phyloP scores from a whole-genome alignment of 2,888 invertebrate species.

The Phortica magna region DNA sequence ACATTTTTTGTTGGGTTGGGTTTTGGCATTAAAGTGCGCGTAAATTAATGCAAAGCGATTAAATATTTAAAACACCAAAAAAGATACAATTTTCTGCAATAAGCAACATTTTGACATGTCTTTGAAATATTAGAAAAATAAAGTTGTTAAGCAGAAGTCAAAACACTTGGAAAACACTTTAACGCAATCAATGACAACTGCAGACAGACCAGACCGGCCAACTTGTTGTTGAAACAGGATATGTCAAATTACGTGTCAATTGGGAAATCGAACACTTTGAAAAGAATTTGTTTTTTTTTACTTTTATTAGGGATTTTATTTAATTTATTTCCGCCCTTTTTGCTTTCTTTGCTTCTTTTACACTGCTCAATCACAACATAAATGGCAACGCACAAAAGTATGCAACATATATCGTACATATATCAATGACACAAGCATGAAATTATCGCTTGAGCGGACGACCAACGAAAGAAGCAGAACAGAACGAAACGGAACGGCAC shows the following conservation, averaged over 20 bases:
- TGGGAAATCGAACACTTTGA: conserved; percentile 62
- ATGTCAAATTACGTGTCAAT: conserved; percentile 67
- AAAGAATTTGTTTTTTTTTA: background rate
- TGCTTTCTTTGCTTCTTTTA: background rate
- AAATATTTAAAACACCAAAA: background rate
- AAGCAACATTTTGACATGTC: no score
- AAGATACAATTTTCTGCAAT: no score
- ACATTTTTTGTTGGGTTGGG: background rate
- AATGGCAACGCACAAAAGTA: conserved; percentile 26
- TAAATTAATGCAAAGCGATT: background rate
- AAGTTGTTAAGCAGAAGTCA: background rate
- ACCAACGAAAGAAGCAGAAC: conserved; percentile 29
- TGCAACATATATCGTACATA: conserved; percentile 18
- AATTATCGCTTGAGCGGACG: background rate
- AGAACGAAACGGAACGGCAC: conserved; percentile 27
- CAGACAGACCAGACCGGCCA: background rate
- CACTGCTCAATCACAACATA: conserved; percentile 65
- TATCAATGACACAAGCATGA: conserved; percentile 15
- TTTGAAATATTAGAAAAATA: no score
- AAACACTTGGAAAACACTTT: background rate
- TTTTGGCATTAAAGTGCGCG: background rate
- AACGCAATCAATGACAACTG: background rate
- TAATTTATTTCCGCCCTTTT: conserved; percentile 26
- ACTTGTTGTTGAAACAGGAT: background rate
- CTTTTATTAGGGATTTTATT: conserved; percentile 2